Percentiles rank a stretch among this genome's conserved stretches.
Evolutionary conservation across 2,888 invertebrate species (phyloP).

Genomic region (Stomorhina lunata): DNA sequence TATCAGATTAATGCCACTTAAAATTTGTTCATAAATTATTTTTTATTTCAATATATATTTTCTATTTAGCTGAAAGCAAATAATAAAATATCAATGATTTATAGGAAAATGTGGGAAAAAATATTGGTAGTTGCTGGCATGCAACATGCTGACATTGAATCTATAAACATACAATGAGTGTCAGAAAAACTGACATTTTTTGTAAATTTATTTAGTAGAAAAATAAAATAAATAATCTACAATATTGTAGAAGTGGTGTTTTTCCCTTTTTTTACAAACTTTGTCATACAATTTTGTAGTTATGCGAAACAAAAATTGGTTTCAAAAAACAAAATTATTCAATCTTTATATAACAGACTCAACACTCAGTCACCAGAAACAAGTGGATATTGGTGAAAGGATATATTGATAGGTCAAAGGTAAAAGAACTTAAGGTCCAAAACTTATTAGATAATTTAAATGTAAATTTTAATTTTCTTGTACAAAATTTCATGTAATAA

Average conservation of each 20-base stretch:
- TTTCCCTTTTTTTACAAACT: neutral
- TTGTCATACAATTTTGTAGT: neutral
- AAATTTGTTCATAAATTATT: neutral
- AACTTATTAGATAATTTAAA: too few relatives aligned
- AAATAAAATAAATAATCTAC: neutral
- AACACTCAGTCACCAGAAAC: too few relatives aligned
- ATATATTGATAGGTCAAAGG: too few relatives aligned
- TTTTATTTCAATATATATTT: neutral
- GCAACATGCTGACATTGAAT: conserved; percentile 53
- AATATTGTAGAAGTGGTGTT: neutral
- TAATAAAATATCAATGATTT: conserved; percentile 39
- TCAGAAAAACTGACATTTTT: conserved; percentile 7
- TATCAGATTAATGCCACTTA: conserved; percentile 30
- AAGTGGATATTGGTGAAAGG: neutral
- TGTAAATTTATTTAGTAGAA: conserved; percentile 28
- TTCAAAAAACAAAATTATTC: neutral
- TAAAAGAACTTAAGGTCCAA: too few relatives aligned
- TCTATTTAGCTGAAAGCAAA: conserved; percentile 24
- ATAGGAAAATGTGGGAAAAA: neutral
- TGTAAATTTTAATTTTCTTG: too few relatives aligned
- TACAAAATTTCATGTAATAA: too few relatives aligned
- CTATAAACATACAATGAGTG: neutral
- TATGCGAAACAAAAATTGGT: neutral
- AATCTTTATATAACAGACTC: conserved; percentile 12
- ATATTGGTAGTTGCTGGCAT: conserved; percentile 27